These are phyloP conservation scores for Caenorhabditis japonica DNA, from an alignment of 2,888 invertebrate species.

Conservation along the genomic window DNA sequence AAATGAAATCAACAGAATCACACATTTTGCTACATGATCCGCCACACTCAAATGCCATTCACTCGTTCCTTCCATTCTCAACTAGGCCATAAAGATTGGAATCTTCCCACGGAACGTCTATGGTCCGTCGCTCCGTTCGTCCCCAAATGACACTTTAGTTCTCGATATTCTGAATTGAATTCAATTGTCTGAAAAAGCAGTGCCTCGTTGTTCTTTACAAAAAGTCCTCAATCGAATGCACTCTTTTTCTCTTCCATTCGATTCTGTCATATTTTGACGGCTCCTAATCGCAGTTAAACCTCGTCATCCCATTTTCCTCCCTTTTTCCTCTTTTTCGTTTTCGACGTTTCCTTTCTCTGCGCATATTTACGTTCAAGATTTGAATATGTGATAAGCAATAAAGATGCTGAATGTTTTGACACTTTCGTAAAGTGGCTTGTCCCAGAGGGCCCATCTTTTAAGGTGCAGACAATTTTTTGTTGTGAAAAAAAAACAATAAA, in stretches of 20 bases:
- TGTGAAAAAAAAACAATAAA: too few species aligned
- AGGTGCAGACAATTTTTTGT: too few species aligned
- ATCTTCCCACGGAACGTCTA: conserved; percentile 34
- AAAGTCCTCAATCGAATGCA: not conserved
- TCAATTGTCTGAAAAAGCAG: conserved; percentile 7
- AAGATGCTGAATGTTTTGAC: conserved; percentile 43
- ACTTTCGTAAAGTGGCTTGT: conserved; percentile 26
- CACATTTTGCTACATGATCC: conserved; percentile 35
- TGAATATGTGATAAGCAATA: conserved; percentile 21
- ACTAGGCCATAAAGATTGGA: conserved; percentile 45
- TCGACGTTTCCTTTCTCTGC: conserved; percentile 23
- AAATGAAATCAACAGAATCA: too few species aligned
- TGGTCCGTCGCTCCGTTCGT: too few species aligned
- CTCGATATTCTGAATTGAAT: conserved; percentile 4
- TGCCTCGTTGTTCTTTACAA: conserved; percentile 4
- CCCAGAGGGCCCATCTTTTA: too few species aligned
- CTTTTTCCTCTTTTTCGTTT: conserved; percentile 8
- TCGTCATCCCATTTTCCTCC: conserved; percentile 10
- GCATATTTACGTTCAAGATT: conserved; percentile 48
- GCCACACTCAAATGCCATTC: conserved; percentile 12
- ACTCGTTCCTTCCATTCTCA: too few species aligned
- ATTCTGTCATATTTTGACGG: conserved; percentile 48
- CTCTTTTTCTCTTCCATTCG: conserved; percentile 30
- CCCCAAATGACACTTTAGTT: conserved; percentile 46
- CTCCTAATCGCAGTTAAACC: conserved; percentile 52